Evolutionary conservation across 2,888 invertebrate genomes (phyloP), one percentile per base, ranked within the genome.

Genomic region (Nemurella pictetii): DNA sequence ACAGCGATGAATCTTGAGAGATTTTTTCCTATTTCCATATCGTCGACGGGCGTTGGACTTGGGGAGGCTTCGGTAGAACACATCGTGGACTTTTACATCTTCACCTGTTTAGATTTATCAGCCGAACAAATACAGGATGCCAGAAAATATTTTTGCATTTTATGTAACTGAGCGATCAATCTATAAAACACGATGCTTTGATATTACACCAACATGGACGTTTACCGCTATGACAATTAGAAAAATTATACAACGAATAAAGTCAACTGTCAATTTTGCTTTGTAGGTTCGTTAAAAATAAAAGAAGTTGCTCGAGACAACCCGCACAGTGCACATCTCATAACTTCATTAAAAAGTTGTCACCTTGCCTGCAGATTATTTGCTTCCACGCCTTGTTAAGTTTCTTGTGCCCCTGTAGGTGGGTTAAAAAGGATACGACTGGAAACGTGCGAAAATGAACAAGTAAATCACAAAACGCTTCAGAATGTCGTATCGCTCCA

Each of bases 71-170:
- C 12, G 28, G 75, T 27, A 75, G 36, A 15, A 26, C 7, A 27
- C 75, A 28, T 75, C 75, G 75, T 9, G 5, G 75, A 75, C 9
- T 75, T 75, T 75, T 28, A 75, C 26, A 25, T 75, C 75, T 75
- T 28, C 75, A 75, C 75, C 75, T 75, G 75, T 75, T 75, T 27
- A 26, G 75, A 75, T 75, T 75, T 75, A 75, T 75, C 75, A 75
- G 75, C n/a, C 26, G 20, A 4, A 27, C 27, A 75, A 75, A 75
- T 75, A 75, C 75, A 75, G 75, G 27, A 75, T 75, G 75, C 27
- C 75, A 26, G 26, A 75, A 26, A 75, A 75, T 55, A 55, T 55
- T 55, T 55, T 55, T 55, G 55, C 55, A 55, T 55, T 55, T 55
- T 55, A 55, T 55, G n/a, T n/a, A n/a, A 55, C 55, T 20, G n/a